Evolutionary conservation across 1,140 invertebrate genomes (phyloP).

Genomic region (Drosophila hydei): DNA sequence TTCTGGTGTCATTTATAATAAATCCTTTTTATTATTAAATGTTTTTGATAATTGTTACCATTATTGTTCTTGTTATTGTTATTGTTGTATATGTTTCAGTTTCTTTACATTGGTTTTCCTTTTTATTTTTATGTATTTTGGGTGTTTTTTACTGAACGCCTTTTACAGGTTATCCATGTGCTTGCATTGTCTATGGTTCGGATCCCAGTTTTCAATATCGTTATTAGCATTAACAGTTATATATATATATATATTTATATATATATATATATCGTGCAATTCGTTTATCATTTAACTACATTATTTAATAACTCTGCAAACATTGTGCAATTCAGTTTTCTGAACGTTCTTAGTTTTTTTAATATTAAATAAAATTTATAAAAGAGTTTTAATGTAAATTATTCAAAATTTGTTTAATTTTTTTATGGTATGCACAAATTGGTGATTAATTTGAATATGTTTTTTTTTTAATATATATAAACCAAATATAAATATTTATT

Average conservation of each 20-base stretch:
- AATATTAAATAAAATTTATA: constrained; percentile 21
- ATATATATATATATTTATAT: constrained; percentile 39
- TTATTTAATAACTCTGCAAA: constrained; percentile 19
- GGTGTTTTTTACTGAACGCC: constrained; percentile 66
- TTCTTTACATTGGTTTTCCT: constrained; percentile 32
- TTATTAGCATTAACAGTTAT: constrained; percentile 61
- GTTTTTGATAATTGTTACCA: constrained; percentile 3
- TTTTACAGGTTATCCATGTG: constrained; percentile 81
- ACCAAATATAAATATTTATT: no score
- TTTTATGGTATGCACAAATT: background rate
- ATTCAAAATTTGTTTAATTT: background rate
- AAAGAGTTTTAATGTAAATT: background rate
- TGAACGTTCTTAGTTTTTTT: constrained; percentile 3
- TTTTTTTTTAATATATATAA: no score
- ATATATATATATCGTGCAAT: background rate
- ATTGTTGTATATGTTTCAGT: constrained; percentile 21
- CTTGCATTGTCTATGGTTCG: constrained; percentile 82
- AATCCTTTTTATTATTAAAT: constrained; percentile 31
- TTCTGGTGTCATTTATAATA: constrained; percentile 50
- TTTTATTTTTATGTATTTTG: constrained; percentile 31
- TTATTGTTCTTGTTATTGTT: constrained; percentile 13
- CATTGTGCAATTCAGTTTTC: constrained; percentile 30
- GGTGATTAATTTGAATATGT: no score
- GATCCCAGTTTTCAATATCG: constrained; percentile 78
- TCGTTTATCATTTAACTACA: background rate